phyloP scores from a whole-genome alignment of 1,140 invertebrate genomes.

The Hyles vespertilio region DNA sequence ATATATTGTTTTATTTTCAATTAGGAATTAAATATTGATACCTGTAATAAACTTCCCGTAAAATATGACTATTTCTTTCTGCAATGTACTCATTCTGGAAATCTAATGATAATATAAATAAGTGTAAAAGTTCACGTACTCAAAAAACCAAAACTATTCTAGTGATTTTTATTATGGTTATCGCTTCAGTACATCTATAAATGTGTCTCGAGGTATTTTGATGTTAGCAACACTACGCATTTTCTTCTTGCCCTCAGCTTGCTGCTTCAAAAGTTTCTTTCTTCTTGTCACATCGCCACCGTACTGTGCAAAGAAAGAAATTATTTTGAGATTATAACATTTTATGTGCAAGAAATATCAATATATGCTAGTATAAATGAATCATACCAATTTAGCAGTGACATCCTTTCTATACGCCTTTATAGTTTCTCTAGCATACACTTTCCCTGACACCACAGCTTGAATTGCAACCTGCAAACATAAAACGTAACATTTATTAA shows the following conservation, averaged over 20 bases:
- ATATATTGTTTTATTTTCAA: slow-evolving; percentile 9
- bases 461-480: slow-evolving; percentile 86
- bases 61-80: no score
- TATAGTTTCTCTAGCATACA: slow-evolving; percentile 91
- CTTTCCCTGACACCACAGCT: slow-evolving; percentile 87
- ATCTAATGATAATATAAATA: no score
- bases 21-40: no score
- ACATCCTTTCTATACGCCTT: slow-evolving; percentile 95
- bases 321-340: background rate
- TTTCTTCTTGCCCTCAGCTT: slow-evolving; percentile 95
- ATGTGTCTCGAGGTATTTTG: slow-evolving; percentile 92
- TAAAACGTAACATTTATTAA: slow-evolving; percentile 2
- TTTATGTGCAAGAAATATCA: slow-evolving; percentile 3
- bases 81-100: no score
- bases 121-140: no score
- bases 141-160: background rate
- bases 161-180: slow-evolving; percentile 54
- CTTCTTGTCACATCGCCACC: slow-evolving; percentile 94
- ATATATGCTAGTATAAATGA: background rate
- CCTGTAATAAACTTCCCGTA: background rate
- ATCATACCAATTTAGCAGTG: slow-evolving; percentile 91
- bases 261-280: slow-evolving; percentile 92
- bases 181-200: slow-evolving; percentile 93
- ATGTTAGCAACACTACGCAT: slow-evolving; percentile 95
- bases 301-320: slow-evolving; percentile 80